These are phyloP conservation scores for Coleophora deauratella DNA, from an alignment of 2,888 invertebrate genomes.

Conservation along the genomic window DNA sequence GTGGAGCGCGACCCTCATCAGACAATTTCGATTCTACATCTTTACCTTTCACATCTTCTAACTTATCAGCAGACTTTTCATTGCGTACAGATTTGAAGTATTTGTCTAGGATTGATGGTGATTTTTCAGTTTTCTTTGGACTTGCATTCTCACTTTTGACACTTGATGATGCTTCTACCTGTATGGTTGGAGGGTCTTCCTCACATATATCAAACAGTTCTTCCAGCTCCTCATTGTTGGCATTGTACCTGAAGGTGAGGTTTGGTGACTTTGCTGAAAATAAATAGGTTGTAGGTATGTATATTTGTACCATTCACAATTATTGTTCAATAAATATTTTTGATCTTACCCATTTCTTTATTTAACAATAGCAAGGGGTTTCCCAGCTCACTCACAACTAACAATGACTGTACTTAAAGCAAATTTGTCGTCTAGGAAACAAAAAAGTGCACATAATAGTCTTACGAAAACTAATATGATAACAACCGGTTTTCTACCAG, in stretches of 20 bases:
- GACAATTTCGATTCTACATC: slow-evolving; percentile 30
- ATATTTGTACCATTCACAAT: slow-evolving; percentile 4
- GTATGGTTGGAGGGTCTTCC: slow-evolving; percentile 68
- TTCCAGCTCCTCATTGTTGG: slow-evolving; percentile 84
- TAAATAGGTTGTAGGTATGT: too few species aligned
- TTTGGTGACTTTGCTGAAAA: slow-evolving; percentile 60
- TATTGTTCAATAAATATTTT: slow-evolving; percentile 2
- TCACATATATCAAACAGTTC: slow-evolving; percentile 78
- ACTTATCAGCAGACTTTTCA: slow-evolving; percentile 17
- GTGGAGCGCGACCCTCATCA: slow-evolving; percentile 34
- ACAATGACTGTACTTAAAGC: slow-evolving; percentile 21
- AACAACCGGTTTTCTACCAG: background rate
- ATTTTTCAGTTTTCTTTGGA: slow-evolving; percentile 60
- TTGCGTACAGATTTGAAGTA: slow-evolving; percentile 62
- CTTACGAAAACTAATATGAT: background rate
- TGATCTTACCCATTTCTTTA: slow-evolving; percentile 12
- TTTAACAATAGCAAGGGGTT: slow-evolving; percentile 3
- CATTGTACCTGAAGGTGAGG: slow-evolving; percentile 81
- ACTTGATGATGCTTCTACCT: slow-evolving; percentile 49
- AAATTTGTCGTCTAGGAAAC: slow-evolving; percentile 50
- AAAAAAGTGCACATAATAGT: too few species aligned
- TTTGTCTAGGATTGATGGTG: slow-evolving; percentile 63
- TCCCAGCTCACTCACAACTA: background rate
- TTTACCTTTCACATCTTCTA: slow-evolving; percentile 40
- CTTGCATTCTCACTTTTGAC: slow-evolving; percentile 47